These are phyloP conservation scores for Thalassoma bifasciatum DNA, from an alignment of 2,113 vertebrate genomes.

Conservation along the genomic window DNA sequence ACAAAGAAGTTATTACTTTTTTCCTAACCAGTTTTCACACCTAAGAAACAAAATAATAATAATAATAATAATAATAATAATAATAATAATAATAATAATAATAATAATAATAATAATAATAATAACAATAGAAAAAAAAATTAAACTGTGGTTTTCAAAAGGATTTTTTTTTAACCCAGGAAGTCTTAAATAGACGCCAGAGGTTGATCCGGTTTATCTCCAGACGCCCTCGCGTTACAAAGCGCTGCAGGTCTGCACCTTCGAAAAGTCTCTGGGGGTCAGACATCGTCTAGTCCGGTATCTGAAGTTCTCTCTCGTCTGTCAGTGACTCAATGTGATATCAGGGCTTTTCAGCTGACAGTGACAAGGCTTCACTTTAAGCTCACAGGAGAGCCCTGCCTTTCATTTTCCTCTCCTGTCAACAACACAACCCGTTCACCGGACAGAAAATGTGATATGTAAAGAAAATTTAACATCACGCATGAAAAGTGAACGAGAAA, in stretches of 20 bases:
- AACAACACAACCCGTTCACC: not conserved
- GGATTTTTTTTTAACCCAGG: not conserved
- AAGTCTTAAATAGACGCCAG: not conserved
- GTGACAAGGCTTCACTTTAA: conserved; percentile 16
- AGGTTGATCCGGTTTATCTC: conserved; percentile 28
- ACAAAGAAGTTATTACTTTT: no score
- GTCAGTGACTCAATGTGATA: conserved; percentile 54
- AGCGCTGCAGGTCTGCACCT: conserved; percentile 16
- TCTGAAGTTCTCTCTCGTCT: conserved; percentile 54
- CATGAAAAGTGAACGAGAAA: no score
- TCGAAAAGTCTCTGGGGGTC: conserved; percentile 54
- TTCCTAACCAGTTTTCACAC: no score
- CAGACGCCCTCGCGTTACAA: conserved; percentile 32
- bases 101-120: no score
- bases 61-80: no score
- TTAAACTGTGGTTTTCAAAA: not conserved
- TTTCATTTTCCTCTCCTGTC: not conserved
- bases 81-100: no score
- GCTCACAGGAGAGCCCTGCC: not conserved
- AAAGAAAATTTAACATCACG: no score
- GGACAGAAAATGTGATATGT: no score
- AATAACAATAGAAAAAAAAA: no score
- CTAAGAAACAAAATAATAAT: no score
- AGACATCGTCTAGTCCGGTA: conserved; percentile 54
- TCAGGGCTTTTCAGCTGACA: conserved; percentile 49